A percentile compares a stretch with the other conserved stretches of the same genome.
Conservation (phyloP, 2,797 vertebrate genomes). For the Kryptopterus vitreolus region DNA sequence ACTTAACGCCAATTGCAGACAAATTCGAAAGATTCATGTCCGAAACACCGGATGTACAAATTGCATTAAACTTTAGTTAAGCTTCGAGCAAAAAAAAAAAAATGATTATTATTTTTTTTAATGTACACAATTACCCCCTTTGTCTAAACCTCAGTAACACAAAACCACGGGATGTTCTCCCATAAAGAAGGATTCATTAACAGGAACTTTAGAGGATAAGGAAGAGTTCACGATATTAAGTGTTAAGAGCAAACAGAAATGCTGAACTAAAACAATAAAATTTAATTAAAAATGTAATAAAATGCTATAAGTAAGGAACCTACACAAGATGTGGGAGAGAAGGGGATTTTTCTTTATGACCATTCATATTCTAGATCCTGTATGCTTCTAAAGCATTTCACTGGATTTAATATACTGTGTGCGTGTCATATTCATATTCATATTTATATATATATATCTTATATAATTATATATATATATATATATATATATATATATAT, state of each 20-base stretch:
- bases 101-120: too few species aligned
- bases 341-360: not conserved
- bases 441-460: too few species aligned
- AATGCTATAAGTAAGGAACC: too few species aligned
- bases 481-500: too few species aligned
- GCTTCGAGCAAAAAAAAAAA: not conserved
- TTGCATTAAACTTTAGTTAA: not conserved
- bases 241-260: not conserved
- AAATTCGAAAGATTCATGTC: not conserved
- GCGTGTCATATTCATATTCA: too few species aligned
- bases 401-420: too few species aligned
- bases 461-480: too few species aligned
- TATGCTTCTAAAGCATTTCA: too few species aligned
- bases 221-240: not conserved
- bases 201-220: not conserved
- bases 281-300: not conserved
- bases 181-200: constrained; percentile 3
- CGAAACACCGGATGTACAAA: not conserved
- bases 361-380: too few species aligned
- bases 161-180: not conserved
- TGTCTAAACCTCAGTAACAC: not conserved
- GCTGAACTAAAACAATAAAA: not conserved
- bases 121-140: not conserved
- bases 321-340: not conserved
- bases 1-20: not conserved